A percentile compares a stretch with the other conserved stretches of the same genome.
Evolutionary conservation across 2,113 vertebrate species (phyloP).

Genomic region (Xenus cinereus): DNA sequence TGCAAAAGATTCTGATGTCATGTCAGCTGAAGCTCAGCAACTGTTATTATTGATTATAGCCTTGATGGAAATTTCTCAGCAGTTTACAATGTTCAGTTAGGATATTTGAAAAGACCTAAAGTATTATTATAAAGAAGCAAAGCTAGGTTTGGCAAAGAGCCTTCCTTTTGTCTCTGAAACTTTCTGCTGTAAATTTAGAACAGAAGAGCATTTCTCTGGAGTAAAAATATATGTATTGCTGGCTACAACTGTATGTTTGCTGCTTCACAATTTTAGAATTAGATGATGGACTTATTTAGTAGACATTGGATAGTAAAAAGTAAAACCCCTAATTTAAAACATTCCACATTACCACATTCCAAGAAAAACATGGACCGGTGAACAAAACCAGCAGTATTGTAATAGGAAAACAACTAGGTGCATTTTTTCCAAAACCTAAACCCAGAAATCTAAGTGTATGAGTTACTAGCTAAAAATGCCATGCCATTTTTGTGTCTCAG

Average conservation of each 20-base stretch:
- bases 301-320: conserved; percentile 79
- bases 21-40: conserved; percentile 51
- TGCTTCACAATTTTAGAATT: conserved; percentile 80
- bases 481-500: conserved; percentile 64
- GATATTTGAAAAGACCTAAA: conserved; percentile 58
- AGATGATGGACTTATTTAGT: conserved; percentile 82
- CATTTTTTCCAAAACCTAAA: conserved; percentile 80
- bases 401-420: conserved; percentile 84
- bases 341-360: conserved; percentile 75
- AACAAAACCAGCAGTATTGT: conserved; percentile 82
- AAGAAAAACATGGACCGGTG: conserved; percentile 80
- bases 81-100: conserved; percentile 59
- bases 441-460: conserved; percentile 76
- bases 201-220: conserved; percentile 72
- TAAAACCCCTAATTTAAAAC: conserved; percentile 81
- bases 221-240: conserved; percentile 77
- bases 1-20: not conserved
- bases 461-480: conserved; percentile 74
- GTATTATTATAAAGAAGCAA: conserved; percentile 65
- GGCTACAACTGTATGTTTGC: conserved; percentile 76
- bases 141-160: conserved; percentile 70
- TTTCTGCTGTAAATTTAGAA: conserved; percentile 80
- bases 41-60: conserved; percentile 57
- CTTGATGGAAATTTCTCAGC: conserved; percentile 60
- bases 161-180: conserved; percentile 74